Conservation (phyloP, 2,113 vertebrate genomes). For the Entomyzon cyanotis region DNA sequence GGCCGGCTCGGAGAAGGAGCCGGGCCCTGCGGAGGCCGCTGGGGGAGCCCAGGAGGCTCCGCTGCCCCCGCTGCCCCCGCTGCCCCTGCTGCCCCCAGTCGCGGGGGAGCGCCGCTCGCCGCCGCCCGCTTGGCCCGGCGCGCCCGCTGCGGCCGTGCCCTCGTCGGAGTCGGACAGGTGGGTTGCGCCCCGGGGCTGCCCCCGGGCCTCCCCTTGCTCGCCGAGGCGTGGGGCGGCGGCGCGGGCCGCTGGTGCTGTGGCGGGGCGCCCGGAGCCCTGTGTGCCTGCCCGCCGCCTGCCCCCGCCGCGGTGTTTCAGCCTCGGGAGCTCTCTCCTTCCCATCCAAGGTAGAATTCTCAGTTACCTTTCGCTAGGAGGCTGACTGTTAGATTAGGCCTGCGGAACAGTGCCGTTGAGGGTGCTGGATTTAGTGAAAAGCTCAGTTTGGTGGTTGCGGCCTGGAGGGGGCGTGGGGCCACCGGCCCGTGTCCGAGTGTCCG, state of each 20-base stretch:
- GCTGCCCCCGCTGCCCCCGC: too few relatives aligned
- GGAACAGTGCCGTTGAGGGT: fast-evolving
- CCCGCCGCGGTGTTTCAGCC: fast-evolving
- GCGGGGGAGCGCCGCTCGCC: neutral
- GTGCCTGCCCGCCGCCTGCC: fast-evolving
- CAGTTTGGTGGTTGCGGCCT: too few relatives aligned
- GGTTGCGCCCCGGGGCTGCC: neutral
- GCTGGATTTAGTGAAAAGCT: fast-evolving
- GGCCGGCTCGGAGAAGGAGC: too few relatives aligned
- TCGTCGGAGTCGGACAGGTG: constrained; percentile 18
- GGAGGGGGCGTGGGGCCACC: fast-evolving
- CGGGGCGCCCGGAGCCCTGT: fast-evolving
- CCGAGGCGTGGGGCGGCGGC: neutral
- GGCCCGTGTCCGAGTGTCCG: fast-evolving
- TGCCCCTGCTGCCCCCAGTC: too few relatives aligned
- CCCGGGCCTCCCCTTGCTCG: neutral
- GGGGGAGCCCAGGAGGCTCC: neutral
- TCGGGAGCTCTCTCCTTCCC: neutral
- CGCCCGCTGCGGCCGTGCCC: fast-evolving
- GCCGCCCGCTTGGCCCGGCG: neutral
- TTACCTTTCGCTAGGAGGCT: fast-evolving
- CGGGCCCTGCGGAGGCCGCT: too few relatives aligned
- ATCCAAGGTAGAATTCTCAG: fast-evolving
- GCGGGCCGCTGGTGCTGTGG: neutral
- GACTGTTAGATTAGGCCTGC: neutral